phyloP scores from a whole-genome alignment of 2,113 vertebrate genomes.

The Gymnobelideus leadbeateri region DNA sequence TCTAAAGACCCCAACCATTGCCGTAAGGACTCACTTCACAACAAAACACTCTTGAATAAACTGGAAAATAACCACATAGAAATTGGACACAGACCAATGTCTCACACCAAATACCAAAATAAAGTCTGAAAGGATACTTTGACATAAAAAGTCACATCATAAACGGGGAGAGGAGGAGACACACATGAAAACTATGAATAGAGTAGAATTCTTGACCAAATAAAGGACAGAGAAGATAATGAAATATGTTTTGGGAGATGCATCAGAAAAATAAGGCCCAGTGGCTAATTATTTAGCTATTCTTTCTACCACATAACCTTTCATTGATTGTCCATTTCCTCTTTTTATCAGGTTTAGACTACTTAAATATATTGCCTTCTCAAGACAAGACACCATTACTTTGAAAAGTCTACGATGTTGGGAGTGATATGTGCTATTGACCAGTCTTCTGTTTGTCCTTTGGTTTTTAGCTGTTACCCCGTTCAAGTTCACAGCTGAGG shows the following conservation, averaged over 20 bases:
- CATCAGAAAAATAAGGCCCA: neutral
- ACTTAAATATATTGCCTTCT: conserved; percentile 7
- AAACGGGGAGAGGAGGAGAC: neutral
- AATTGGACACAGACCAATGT: neutral
- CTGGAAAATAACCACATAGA: neutral
- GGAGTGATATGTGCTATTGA: neutral
- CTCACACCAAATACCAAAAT: neutral
- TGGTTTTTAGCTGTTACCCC: conserved; percentile 84
- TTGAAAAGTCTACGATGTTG: conserved; percentile 20
- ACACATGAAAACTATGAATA: neutral
- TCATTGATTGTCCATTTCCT: neutral
- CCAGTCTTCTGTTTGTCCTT: neutral
- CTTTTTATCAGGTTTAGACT: conserved; percentile 30
- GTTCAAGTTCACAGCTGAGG: conserved; percentile 85
- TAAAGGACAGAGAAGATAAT: neutral
- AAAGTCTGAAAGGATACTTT: neutral
- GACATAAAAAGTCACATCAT: neutral
- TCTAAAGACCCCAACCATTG: neutral
- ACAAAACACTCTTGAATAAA: neutral
- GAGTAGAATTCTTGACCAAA: neutral
- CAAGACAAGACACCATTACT: conserved; percentile 45
- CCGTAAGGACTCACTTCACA: neutral
- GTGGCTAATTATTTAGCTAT: neutral
- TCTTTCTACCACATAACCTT: neutral
- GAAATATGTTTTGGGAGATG: conserved; percentile 6